Evolutionary conservation across 1,140 invertebrate species (phyloP).

Genomic region (Lepidotrigona ventralis): DNA sequence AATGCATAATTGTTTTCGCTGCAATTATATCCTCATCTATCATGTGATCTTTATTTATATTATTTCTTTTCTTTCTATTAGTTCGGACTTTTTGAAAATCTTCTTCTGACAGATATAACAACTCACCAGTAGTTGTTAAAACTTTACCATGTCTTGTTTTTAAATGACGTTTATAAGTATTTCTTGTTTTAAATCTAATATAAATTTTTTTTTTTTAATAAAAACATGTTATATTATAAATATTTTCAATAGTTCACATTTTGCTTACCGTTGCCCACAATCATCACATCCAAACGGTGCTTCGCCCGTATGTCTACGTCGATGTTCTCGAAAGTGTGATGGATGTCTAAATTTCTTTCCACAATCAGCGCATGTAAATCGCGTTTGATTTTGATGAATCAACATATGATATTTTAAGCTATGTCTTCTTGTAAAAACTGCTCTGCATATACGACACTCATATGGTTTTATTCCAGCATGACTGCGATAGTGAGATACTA

Average conservation of each 20-base stretch:
- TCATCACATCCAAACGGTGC: slow-evolving; percentile 85
- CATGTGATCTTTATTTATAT: slow-evolving; percentile 37
- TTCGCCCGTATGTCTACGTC: slow-evolving; percentile 84
- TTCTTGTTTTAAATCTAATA: slow-evolving; percentile 83
- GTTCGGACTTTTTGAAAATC: slow-evolving; percentile 82
- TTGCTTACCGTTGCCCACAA: slow-evolving; percentile 80
- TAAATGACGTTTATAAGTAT: slow-evolving; percentile 85
- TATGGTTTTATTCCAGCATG: slow-evolving; percentile 86
- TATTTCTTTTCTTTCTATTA: slow-evolving; percentile 69
- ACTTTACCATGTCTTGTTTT: slow-evolving; percentile 84
- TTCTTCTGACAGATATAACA: slow-evolving; percentile 81
- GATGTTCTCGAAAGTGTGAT: slow-evolving; percentile 85
- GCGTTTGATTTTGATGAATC: slow-evolving; percentile 85
- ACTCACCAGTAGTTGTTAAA: slow-evolving; percentile 81
- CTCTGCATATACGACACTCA: slow-evolving; percentile 83
- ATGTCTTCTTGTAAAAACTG: slow-evolving; percentile 85
- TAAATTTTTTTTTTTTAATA: slow-evolving; percentile 17
- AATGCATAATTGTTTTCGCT: slow-evolving; percentile 66
- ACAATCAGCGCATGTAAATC: slow-evolving; percentile 84
- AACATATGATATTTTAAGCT: slow-evolving; percentile 86
- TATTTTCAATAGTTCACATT: neutral
- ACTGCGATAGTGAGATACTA: slow-evolving; percentile 85
- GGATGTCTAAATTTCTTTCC: slow-evolving; percentile 85
- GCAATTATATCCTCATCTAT: slow-evolving; percentile 57
- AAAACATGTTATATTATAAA: slow-evolving; percentile 5